Base-by-base conservation (phyloP, 2,888 invertebrate genomes). In the Apamea epomidion region DNA sequence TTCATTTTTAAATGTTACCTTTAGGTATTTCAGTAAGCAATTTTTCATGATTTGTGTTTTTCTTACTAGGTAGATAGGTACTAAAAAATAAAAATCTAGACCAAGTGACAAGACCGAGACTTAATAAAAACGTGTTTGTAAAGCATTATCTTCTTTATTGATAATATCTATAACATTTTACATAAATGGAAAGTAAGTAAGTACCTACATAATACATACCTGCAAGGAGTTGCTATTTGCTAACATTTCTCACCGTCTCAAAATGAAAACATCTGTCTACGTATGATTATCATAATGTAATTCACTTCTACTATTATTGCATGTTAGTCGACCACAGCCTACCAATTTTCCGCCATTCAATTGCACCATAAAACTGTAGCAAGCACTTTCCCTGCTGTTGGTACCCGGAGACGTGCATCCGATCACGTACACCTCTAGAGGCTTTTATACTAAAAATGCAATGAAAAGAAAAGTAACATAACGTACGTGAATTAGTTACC, bases 351-450 rank as follows among this genome's bases (percentile, higher is more conserved):
- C 72, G 25, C 37, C 37, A 62, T 21, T 2, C 14, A 48, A 71
- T 68, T 48, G 42, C 54, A 67, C 12, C 58, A 71, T 74, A 68
- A 76, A 87, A 18, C 64, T 64, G 32, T 60, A 29, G 18, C 42
- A 16, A 72, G 12, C 72, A 75, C 85, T 86, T 88, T 85, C 78
- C 78, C 87, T 93, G 91, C 89, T 87, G 77, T 83, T 90, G 64
- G 81, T 92, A 91, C 88, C 25, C 45, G 60, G 89, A 87, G 64
- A 92, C 94, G 92, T 93, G 94, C 90, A 83, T 54, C 65, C 42
- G 87, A 84, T 92, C 94, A 94, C 94, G 94, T 94, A 94, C 90
- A 88, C 93, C 45, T 70, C 32, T 51, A 37, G n/a, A 70, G 69
- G 76, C 76, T 69, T 60, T 70, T 74, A 64, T 45, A 42, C 68